Evolutionary conservation across 2,888 invertebrate genomes (phyloP).

Genomic region (Melanophora roralis): DNA sequence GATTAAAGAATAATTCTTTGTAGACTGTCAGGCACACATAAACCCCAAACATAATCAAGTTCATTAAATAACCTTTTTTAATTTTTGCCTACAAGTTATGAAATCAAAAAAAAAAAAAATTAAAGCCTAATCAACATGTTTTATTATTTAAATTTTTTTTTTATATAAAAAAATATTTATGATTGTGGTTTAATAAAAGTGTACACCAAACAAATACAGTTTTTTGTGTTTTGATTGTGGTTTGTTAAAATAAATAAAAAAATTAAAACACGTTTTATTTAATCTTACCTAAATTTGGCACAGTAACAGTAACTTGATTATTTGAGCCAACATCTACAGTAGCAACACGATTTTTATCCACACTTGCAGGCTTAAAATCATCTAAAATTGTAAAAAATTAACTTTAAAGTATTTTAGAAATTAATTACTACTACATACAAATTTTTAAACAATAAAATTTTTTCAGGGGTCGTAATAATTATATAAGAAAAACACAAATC

Average conservation of each 20-base stretch:
- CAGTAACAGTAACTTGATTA: constrained; percentile 94
- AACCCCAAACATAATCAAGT: constrained; percentile 9
- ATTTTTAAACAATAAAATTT: too few relatives aligned
- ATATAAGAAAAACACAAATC: too few relatives aligned
- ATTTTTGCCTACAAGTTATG: not conserved
- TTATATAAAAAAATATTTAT: not conserved
- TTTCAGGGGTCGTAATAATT: too few relatives aligned
- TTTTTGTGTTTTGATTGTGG: not conserved
- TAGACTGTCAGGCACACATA: constrained; percentile 41
- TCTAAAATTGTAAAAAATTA: constrained; percentile 80
- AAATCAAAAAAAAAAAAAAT: too few relatives aligned
- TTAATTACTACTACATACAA: too few relatives aligned
- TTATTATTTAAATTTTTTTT: not conserved
- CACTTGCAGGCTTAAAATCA: constrained; percentile 99
- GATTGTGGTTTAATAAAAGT: too few relatives aligned
- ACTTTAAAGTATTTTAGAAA: too few relatives aligned
- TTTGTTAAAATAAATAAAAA: not conserved
- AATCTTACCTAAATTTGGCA: constrained; percentile 89
- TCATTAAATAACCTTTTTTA: constrained; percentile 43
- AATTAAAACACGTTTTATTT: constrained; percentile 20
- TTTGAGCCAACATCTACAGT: constrained; percentile 92
- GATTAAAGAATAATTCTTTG: constrained; percentile 13
- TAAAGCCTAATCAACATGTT: constrained; percentile 35
- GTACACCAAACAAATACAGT: not conserved
- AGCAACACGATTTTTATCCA: constrained; percentile 94